Evolutionary conservation across 2,888 invertebrate genomes (phyloP), one percentile per base, ranked within the genome.

Genomic region (Drosophila longiperda): DNA sequence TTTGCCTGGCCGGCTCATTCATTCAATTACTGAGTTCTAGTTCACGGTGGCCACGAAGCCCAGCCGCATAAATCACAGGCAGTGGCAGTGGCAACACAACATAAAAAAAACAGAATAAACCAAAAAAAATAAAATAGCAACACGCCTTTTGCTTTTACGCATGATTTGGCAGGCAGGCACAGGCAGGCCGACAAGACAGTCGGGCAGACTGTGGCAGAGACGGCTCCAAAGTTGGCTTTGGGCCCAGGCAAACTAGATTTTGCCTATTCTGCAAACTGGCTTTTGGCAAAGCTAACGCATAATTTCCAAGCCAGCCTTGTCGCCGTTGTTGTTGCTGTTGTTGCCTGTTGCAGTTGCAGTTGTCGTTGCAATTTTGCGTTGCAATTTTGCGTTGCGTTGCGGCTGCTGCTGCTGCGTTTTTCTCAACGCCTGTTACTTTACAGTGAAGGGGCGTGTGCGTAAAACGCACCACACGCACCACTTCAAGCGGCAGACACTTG

Each of bases 371-470:
- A 61, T 54, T 64, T 45, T 50, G 61, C 32, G 70, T 68, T 53
- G 70, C 45, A 45, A 45, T 45, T 45, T 45, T 15, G 45, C 45
- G 23, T 59, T 3, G 50, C 64, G 80, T 77, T 64, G 79, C 66
- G 64, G 75, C 40, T 48, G 61, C 59, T 53, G 68, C 60, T 66
- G 71, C 73, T 65, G 74, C 68, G 20, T 20, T 20, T 87, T 89
- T 88, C 90, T 90, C 75, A 78, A 90, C 91, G 91, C 91, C 90
- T 90, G 91, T 83, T 90, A 85, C 85, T 87, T 90, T 80, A 74
- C 61, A 80, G 79, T 82, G 83, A 89, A 84, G 87, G 91, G 91
- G 83, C 80, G 86, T 82, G 83, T 86, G 89, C 87, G 89, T 90
- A 84, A 83, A 87, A 69, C 72, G 80, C 75, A 78, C 68, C 54